Conservation (phyloP, 2,113 vertebrate species). For the Gopherus evgoodei region DNA sequence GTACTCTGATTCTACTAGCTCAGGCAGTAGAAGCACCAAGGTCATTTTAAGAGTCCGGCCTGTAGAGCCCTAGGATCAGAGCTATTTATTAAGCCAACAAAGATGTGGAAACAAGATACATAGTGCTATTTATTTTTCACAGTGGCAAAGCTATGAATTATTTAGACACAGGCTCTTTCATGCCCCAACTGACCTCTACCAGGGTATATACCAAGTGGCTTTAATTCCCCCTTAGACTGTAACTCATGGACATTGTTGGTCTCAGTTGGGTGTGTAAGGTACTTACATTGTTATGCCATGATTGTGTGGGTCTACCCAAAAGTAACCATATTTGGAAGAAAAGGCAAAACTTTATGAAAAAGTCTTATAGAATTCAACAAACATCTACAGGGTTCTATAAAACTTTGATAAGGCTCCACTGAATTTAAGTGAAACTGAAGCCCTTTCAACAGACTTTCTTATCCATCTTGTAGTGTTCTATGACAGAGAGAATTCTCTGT, state of each 20-base stretch:
- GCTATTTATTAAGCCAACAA: constrained; percentile 70
- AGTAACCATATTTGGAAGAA: neutral
- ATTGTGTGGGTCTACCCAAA: neutral
- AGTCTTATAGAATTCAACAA: neutral
- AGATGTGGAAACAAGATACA: constrained; percentile 72
- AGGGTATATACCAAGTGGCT: constrained; percentile 36
- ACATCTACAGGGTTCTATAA: neutral
- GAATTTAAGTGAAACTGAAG: neutral
- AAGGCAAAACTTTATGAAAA: neutral
- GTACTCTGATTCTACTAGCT: neutral
- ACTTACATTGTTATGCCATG: constrained; percentile 38
- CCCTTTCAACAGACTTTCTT: neutral
- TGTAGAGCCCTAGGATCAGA: constrained; percentile 37
- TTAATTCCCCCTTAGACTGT: constrained; percentile 43
- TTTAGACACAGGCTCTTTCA: constrained; percentile 65
- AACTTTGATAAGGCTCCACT: neutral
- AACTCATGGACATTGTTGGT: constrained; percentile 49
- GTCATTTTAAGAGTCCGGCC: constrained; percentile 69
- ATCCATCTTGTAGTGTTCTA: neutral
- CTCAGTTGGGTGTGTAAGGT: constrained; percentile 2
- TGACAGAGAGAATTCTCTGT: neutral
- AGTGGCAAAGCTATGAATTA: constrained; percentile 58
- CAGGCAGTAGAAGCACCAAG: constrained; percentile 41
- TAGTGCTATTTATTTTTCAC: constrained; percentile 75
- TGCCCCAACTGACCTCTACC: constrained; percentile 59